Conservation (phyloP, 2,113 vertebrate genomes). For the Crotalus tigris region DNA sequence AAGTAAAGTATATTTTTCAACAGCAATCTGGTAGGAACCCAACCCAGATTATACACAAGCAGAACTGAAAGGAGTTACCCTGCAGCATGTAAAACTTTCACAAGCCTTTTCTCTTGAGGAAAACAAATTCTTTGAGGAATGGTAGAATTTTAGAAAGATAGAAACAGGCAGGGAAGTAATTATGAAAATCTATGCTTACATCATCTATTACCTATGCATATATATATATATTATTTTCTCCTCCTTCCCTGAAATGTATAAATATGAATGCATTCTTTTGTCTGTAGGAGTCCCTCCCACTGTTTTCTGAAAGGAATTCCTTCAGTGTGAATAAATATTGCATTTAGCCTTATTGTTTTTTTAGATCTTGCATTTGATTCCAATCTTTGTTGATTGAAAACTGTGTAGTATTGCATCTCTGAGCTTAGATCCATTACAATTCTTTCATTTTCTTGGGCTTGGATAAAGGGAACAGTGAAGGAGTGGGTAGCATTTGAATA, state of each 20-base stretch:
- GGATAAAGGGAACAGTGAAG: background rate
- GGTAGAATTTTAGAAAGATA: background rate
- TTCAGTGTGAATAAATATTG: background rate
- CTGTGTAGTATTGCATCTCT: background rate
- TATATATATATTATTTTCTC: background rate
- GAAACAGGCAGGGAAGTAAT: background rate
- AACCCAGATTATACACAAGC: background rate
- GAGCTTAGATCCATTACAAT: background rate
- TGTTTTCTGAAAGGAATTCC: background rate
- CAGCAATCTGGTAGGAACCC: background rate
- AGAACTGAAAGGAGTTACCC: background rate
- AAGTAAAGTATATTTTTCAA: background rate
- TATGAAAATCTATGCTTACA: background rate
- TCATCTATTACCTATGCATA: background rate
- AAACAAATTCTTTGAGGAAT: background rate
- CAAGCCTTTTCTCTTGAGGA: background rate
- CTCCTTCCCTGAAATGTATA: background rate
- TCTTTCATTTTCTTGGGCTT: background rate
- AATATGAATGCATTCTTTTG: background rate
- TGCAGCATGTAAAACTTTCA: background rate
- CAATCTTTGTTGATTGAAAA: conserved; percentile 11
- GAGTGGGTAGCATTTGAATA: conserved; percentile 19
- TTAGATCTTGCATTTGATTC: background rate
- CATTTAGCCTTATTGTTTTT: background rate
- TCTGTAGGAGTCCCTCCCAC: background rate